Evolutionary conservation across 2,797 vertebrate species (phyloP).

Genomic region (Spea hammondii): DNA sequence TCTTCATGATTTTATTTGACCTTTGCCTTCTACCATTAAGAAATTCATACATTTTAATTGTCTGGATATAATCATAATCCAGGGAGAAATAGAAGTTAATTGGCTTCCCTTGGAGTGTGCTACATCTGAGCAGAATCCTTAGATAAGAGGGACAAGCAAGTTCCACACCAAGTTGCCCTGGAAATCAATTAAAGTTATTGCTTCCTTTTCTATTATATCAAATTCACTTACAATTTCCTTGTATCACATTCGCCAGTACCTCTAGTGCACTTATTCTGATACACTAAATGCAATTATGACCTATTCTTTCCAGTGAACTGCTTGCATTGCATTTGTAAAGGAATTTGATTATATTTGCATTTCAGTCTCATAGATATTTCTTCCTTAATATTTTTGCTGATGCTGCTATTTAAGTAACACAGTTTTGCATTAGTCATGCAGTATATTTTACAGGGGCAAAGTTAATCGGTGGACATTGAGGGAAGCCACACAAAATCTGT

Average conservation of each 20-base stretch:
- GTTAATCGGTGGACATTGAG: not conserved
- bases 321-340: slow-evolving; percentile 25
- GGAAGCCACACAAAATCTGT: too few species aligned
- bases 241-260: slow-evolving; percentile 31
- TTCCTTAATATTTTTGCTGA: slow-evolving; percentile 1
- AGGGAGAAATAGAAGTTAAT: slow-evolving; percentile 45
- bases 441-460: not conserved
- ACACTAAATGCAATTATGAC: slow-evolving; percentile 35
- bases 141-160: slow-evolving; percentile 49
- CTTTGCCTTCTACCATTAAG: slow-evolving; percentile 45
- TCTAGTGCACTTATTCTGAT: slow-evolving; percentile 33
- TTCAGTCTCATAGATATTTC: slow-evolving; percentile 1
- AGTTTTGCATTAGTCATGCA: not conserved
- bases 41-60: slow-evolving; percentile 50
- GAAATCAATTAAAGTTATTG: slow-evolving; percentile 51
- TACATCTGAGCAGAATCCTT: slow-evolving; percentile 37
- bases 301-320: slow-evolving; percentile 13
- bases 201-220: slow-evolving; percentile 46
- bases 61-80: slow-evolving; percentile 48
- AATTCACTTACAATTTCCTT: slow-evolving; percentile 42
- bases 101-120: slow-evolving; percentile 51
- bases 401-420: not conserved
- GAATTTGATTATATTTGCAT: slow-evolving; percentile 31
- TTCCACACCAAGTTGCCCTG: slow-evolving; percentile 43
- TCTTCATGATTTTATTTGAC: slow-evolving; percentile 43